A percentile compares a stretch with the other conserved stretches of the same genome.
Conservation (phyloP, 2,888 invertebrate species). For the Aelia acuminata region DNA sequence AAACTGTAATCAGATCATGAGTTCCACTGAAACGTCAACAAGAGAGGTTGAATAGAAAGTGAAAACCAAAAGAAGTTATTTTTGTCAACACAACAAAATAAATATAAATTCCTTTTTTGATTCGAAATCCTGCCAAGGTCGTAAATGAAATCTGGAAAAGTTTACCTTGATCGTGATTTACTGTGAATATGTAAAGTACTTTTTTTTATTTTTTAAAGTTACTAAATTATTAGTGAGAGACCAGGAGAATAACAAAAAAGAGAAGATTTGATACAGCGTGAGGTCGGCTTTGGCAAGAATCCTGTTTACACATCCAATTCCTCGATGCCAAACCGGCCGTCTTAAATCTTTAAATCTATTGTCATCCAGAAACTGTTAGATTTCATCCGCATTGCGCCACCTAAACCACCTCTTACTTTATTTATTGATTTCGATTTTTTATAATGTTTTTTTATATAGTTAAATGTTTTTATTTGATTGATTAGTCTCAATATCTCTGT, state of each 20-base stretch:
- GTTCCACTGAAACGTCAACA: too few relatives aligned
- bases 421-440: background rate
- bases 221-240: background rate
- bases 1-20: too few relatives aligned
- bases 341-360: constrained; percentile 32
- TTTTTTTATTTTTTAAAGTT: background rate
- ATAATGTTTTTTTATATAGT: background rate
- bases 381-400: constrained; percentile 47
- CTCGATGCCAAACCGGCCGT: background rate
- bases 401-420: background rate
- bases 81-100: too few relatives aligned
- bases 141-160: too few relatives aligned
- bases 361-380: background rate
- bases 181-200: too few relatives aligned
- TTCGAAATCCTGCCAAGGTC: too few relatives aligned
- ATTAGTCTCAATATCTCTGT: too few relatives aligned
- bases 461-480: too few relatives aligned
- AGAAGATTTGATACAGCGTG: background rate
- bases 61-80: too few relatives aligned
- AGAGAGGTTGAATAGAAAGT: too few relatives aligned
- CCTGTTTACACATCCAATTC: background rate
- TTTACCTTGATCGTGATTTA: too few relatives aligned
- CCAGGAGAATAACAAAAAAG: background rate
- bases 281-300: constrained; percentile 18
- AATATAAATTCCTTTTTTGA: too few relatives aligned